Percentiles rank a stretch among this genome's conserved stretches.
phyloP scores from a whole-genome alignment of 2,113 vertebrate species.

The Gallinago jamesoni region DNA sequence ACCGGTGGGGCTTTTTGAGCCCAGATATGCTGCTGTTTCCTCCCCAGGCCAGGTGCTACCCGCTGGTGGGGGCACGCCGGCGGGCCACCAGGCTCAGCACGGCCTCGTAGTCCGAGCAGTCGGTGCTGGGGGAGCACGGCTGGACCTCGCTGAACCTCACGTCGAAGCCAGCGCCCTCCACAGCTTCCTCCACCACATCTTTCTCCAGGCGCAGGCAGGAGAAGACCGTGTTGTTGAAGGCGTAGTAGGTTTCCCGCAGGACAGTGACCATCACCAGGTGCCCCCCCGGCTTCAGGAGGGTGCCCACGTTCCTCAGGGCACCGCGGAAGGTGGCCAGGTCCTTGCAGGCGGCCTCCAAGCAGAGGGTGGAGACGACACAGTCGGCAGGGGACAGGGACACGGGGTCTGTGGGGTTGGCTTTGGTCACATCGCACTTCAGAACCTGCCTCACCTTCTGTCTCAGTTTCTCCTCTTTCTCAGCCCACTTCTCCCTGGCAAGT shows the following conservation, averaged over 20 bases:
- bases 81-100: not conserved
- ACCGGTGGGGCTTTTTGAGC: fast-evolving
- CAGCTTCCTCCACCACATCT: not conserved
- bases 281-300: constrained; percentile 66
- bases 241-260: constrained; percentile 61
- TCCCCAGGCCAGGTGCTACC: fast-evolving
- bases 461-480: constrained; percentile 64
- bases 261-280: constrained; percentile 55
- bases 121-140: fast-evolving
- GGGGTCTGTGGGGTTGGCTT: constrained; percentile 30
- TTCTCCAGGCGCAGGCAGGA: constrained; percentile 52
- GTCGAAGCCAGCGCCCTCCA: constrained; percentile 36
- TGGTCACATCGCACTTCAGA: constrained; percentile 21
- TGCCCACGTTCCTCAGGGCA: constrained; percentile 24
- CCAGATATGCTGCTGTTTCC: fast-evolving
- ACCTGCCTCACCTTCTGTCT: constrained; percentile 37
- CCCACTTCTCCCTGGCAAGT: constrained; percentile 9
- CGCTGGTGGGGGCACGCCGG: fast-evolving
- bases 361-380: constrained; percentile 68
- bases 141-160: constrained; percentile 17
- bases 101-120: fast-evolving
- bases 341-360: constrained; percentile 68
- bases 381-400: constrained; percentile 13
- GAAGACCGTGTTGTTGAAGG: constrained; percentile 57
- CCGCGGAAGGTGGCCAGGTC: constrained; percentile 49